Evolutionary conservation across 2,888 invertebrate species (phyloP).

Genomic region (Therioaphis trifolii): DNA sequence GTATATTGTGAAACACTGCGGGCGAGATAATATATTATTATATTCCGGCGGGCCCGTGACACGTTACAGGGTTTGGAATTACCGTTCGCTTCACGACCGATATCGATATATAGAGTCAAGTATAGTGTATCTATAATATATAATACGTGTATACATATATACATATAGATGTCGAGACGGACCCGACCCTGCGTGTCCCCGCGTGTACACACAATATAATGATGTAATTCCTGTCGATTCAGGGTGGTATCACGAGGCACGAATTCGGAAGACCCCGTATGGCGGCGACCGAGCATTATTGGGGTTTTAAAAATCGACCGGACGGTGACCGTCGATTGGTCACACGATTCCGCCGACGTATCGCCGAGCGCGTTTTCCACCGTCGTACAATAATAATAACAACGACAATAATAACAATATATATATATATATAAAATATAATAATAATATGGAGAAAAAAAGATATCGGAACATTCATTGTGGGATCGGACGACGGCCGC

Average conservation of each 20-base stretch:
- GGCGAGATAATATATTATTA: too few species aligned
- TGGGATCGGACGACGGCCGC: background rate
- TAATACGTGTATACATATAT: background rate
- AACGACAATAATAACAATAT: background rate
- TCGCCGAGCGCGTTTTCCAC: background rate
- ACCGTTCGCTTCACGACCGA: too few species aligned
- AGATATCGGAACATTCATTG: background rate
- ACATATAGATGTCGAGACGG: background rate
- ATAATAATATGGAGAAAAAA: background rate
- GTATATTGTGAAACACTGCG: too few species aligned
- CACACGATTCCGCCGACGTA: background rate
- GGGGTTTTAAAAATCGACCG: slow-evolving; percentile 52
- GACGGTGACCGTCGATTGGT: background rate
- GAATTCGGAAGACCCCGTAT: slow-evolving; percentile 35
- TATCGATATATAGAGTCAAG: too few species aligned
- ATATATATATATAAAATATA: background rate
- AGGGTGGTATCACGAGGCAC: background rate
- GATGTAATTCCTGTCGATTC: background rate
- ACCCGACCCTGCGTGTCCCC: background rate
- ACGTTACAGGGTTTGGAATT: too few species aligned
- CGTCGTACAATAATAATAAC: background rate
- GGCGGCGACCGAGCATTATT: background rate
- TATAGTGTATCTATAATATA: too few species aligned
- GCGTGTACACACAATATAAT: background rate
- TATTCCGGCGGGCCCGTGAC: too few species aligned